Evolutionary conservation across 2,888 invertebrate species (phyloP).

Genomic region (Octodonta nipae): DNA sequence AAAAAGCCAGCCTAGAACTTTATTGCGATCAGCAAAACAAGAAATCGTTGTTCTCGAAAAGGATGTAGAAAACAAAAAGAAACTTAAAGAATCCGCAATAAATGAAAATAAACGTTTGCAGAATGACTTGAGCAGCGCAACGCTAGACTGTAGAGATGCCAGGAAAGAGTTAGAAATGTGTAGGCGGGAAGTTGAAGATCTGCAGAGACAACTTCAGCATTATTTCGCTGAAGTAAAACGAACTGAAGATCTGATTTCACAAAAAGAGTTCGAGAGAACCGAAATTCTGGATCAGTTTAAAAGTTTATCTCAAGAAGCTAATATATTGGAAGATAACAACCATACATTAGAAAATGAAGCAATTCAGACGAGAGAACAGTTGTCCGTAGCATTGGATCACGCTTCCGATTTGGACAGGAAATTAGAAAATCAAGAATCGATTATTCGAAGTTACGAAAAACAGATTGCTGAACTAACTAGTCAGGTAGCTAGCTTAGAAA

Average conservation of each 20-base stretch:
- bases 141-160: conserved; percentile 45
- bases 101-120: conserved; percentile 58
- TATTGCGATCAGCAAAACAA: too few species aligned
- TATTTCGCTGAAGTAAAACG: conserved; percentile 73
- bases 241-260: conserved; percentile 60
- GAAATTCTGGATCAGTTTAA: conserved; percentile 71
- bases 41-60: too few species aligned
- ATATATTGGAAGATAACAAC: conserved; percentile 62
- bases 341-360: conserved; percentile 67
- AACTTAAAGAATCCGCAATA: too few species aligned
- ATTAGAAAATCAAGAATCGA: conserved; percentile 41
- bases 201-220: conserved; percentile 65
- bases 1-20: too few species aligned
- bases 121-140: conserved; percentile 54
- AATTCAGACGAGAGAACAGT: conserved; percentile 48
- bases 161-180: conserved; percentile 56
- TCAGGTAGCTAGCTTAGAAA: conserved; percentile 49
- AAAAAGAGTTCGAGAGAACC: conserved; percentile 63
- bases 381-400: conserved; percentile 43
- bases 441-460: conserved; percentile 43
- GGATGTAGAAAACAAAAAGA: too few species aligned
- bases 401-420: conserved; percentile 52
- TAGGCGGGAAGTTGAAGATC: conserved; percentile 55
- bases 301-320: conserved; percentile 63
- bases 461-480: conserved; percentile 41